Base-by-base conservation (phyloP, 1,140 invertebrate genomes). In the Leptinotarsa defecta region DNA sequence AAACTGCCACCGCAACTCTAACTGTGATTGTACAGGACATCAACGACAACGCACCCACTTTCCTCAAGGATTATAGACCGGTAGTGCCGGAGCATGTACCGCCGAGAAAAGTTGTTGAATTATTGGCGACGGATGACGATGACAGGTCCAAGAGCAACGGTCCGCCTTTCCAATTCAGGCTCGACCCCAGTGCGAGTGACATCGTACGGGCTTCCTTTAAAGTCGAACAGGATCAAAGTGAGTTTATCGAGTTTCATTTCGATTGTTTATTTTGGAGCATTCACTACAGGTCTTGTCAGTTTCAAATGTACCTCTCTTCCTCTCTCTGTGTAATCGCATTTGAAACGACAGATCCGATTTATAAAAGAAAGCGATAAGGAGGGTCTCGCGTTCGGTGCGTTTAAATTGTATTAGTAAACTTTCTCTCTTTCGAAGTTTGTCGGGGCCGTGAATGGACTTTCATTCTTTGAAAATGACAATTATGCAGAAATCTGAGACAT, bases 21-120 rank as follows among this genome's bases (percentile, higher is more conserved):
- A 96, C 95, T 1, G 95, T 99, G 1, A 95, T 96, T 75, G 96
- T 99, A 1, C 94, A 95, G 84, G 97, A 99, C 82, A 96, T 99
- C 73, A 99, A 99, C 86, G 98, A 99, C 83, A 98, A 95, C 85
- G 93, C 94, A 1, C 96, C 96, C 1, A 94, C 92, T 77, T 96
- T 97, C 87, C 88, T 95, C 2, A 94, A 96, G 84, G 95, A 97
- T 83, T 98, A 98, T 84, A 68, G 79, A 49, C 96, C 97, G 0
- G 94, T 98, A 13, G 88, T 98, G 68, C 94, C 94, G 0, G 96
- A 98, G 86, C 95, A 97, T 85, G 91, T 94, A 62, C 91, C 93
- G 48, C 94, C 96, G 48, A 91, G 94, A 80, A 96, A 96, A 88
- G 94, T 97, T 13, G 93, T 96, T 3, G 95, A 97, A 87, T 94